Evolutionary conservation across 2,888 invertebrate species (phyloP), one percentile per base, ranked within the genome.

Genomic region (Chloroclystis v-ata): DNA sequence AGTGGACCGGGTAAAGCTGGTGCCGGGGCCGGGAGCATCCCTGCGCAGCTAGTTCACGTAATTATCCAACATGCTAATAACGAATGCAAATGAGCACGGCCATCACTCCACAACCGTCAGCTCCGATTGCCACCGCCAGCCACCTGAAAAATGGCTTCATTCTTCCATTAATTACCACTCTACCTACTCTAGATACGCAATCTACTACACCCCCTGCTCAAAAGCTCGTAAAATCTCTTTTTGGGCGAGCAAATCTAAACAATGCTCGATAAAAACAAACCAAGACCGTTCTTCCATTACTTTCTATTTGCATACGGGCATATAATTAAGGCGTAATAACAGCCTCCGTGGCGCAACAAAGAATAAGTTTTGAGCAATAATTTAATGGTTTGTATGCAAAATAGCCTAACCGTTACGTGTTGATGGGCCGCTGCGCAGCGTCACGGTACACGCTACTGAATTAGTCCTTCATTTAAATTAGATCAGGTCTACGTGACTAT

Each of bases 351-450:
- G 81, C 70, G 86, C 78, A 86, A 85, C 85, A 83, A 78, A 83
- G 86, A 86, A 85, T 87, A 81, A 84, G 80, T 86, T 86, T 86
- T 84, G 77, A 85, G 85, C 82, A 87, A 85, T 87, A 85, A 87
- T 85, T 82, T 85, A 84, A 87, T 86, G 84, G 85, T 80, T 81
- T 82, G 83, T 86, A 87, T 86, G 86, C 85, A 87, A 87, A 87
- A 86, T 83, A 85, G 82, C 74, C 70, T 65, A 74, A 76, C 85
- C 82, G 87, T 85, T 86, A 85, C 79, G 78, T 82, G 85, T 78
- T 82, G 84, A 84, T 84, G 83, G 78, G 77, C 79, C 76, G 78
- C 70, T 80, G 82, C 78, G 75, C 72, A 75, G 80, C 82, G 85
- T 86, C 84, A 85, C 82, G 86, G 76, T 85, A 78, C 75, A 73